Percentiles rank a stretch among this genome's conserved stretches.
Evolutionary conservation across 2,888 invertebrate genomes (phyloP).

Genomic region (Agriopis leucophaearia): DNA sequence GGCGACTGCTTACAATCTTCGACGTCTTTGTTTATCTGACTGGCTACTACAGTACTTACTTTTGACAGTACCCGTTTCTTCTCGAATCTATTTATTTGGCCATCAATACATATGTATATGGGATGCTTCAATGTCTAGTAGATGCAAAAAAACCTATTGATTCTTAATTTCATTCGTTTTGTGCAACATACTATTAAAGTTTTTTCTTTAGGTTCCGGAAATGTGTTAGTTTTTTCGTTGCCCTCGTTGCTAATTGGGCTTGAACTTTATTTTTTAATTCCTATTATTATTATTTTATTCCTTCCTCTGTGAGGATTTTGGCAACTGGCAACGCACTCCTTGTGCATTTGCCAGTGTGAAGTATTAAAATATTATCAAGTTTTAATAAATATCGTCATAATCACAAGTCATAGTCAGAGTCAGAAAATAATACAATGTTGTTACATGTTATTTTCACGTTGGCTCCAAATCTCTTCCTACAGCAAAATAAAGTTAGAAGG

Average conservation of each 20-base stretch:
- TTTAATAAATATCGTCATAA: no score
- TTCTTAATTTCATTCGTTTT: no score
- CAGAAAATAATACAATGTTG: no score
- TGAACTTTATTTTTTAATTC: background rate
- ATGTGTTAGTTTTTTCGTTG: background rate
- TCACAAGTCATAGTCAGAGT: no score
- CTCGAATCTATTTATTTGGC: background rate
- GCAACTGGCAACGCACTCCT: no score
- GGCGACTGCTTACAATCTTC: slow-evolving; percentile 9
- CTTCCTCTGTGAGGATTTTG: background rate
- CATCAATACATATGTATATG: background rate
- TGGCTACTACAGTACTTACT: background rate
- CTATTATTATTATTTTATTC: no score
- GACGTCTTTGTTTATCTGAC: background rate
- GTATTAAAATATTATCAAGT: no score
- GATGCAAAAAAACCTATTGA: background rate
- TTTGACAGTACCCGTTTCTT: background rate
- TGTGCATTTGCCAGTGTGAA: no score
- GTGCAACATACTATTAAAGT: background rate
- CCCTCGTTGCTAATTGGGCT: slow-evolving; percentile 13
- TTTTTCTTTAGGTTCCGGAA: background rate
- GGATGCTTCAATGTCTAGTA: background rate
- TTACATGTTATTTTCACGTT: no score
- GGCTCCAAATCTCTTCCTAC: no score
- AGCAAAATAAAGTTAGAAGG: no score